Percentiles rank a stretch among this genome's conserved stretches.
These are phyloP conservation scores for Standfussiana lucernea DNA, from an alignment of 2,888 invertebrate genomes.

Conservation along the genomic window DNA sequence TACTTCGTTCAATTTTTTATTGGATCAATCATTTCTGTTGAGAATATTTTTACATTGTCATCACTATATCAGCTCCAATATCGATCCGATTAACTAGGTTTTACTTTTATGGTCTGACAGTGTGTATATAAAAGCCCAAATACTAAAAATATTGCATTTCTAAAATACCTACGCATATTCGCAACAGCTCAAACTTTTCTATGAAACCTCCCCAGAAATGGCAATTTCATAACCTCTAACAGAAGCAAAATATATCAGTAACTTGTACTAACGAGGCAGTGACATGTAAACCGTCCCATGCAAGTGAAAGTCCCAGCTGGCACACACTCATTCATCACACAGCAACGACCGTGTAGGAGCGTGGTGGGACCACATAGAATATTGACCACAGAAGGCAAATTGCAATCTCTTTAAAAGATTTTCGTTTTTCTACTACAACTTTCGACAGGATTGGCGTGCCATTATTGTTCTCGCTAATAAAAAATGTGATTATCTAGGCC, in stretches of 20 bases:
- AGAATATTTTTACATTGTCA: not conserved
- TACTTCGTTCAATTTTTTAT: not conserved
- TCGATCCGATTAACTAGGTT: not conserved
- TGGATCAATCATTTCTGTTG: not conserved
- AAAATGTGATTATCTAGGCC: not conserved
- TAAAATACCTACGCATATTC: not conserved
- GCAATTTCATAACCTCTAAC: not conserved
- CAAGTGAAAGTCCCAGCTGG: slow-evolving; percentile 73
- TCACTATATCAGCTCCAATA: not conserved
- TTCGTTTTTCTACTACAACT: not conserved
- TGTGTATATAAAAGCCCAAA: not conserved
- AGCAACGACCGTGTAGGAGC: slow-evolving; percentile 55
- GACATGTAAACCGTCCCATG: slow-evolving; percentile 60
- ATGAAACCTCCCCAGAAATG: not conserved
- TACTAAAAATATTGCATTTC: not conserved
- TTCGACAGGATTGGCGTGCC: not conserved
- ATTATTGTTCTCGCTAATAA: not conserved
- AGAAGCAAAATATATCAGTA: slow-evolving; percentile 27
- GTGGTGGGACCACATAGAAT: slow-evolving; percentile 5
- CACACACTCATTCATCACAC: slow-evolving; percentile 64
- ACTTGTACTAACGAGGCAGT: slow-evolving; percentile 45
- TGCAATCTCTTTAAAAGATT: not conserved
- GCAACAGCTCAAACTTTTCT: not conserved
- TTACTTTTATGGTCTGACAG: too few species aligned
- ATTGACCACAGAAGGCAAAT: slow-evolving; percentile 25